Evolutionary conservation across 1,140 invertebrate genomes (phyloP).

Genomic region (Drosophila parvula): DNA sequence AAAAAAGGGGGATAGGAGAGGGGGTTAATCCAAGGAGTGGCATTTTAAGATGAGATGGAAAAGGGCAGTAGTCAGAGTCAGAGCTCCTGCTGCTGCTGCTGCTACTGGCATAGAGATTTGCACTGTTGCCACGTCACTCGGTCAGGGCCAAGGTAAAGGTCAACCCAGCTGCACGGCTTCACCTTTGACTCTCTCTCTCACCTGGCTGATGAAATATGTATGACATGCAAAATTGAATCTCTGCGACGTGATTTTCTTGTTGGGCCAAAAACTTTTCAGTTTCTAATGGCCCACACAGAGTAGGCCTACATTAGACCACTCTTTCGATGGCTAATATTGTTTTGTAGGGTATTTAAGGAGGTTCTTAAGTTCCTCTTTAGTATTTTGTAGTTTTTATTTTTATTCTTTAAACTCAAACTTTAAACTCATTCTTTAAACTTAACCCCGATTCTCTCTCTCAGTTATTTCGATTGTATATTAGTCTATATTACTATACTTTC

Average conservation of each 20-base stretch:
- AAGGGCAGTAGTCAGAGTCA: constrained; percentile 18
- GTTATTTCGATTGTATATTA: neutral
- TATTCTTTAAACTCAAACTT: no score
- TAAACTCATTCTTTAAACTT: no score
- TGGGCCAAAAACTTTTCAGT: constrained; percentile 22
- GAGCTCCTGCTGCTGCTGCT: neutral
- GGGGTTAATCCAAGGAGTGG: constrained; percentile 17
- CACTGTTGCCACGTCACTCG: constrained; percentile 32
- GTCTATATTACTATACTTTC: neutral
- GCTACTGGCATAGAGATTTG: constrained; percentile 21
- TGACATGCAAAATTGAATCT: constrained; percentile 56
- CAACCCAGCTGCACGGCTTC: constrained; percentile 20
- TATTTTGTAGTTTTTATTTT: no score
- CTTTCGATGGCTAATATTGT: neutral
- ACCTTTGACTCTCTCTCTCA: constrained; percentile 4
- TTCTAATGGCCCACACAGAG: constrained; percentile 25
- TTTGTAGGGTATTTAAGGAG: neutral
- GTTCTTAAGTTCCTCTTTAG: neutral
- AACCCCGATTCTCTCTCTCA: no score
- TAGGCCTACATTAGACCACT: neutral
- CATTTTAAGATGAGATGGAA: constrained; percentile 34
- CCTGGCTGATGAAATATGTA: constrained; percentile 53
- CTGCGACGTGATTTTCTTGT: constrained; percentile 25
- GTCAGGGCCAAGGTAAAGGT: constrained; percentile 67
- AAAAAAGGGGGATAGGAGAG: neutral